Base-by-base conservation (phyloP, 2,797 vertebrate genomes). In the Threskiornis aethiopicus region DNA sequence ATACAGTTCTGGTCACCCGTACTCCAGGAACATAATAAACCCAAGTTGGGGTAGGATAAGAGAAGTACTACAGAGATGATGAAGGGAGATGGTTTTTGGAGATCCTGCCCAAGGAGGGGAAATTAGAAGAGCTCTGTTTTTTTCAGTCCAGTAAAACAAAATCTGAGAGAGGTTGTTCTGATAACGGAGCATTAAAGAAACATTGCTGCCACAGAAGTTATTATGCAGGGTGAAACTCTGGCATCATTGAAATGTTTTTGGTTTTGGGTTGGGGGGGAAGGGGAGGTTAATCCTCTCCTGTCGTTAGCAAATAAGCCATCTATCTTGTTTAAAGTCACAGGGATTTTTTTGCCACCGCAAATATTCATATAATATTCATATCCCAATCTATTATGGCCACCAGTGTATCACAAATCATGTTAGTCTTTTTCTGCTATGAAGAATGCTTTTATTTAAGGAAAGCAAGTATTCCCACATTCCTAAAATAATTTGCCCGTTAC, bases 1-100 rank as follows among this genome's bases (percentile, higher is more conserved):
- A 4, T 15, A 10, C 8, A 20, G 21, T 69, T 67, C n/a, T 64
- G 16, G 4, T 6, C 33, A 12, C 16, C 14, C 3, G 0, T 67
- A 17, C 44, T 80, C n/a, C 37, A 37, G 44, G 10, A 65, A 37
- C 7, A 13, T 12, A 4, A 65, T 3, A 11, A 77, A 46, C 22
- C 26, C 42, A 58, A 3, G 13, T 4, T 73, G 24, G 21, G 28
- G 10, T 13, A 39, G 29, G 35, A 33, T 35, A 35, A 49, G 41
- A 41, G 41, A 65, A 65, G 11, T 12, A 31, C 49, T 28, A 4
- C 19, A 51, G 9, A 57, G 31, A 44, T 0, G 3, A 4, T 14
- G 3, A 37, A 52, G 19, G 6, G 5, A 59, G 25, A 17, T 59
- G n/a, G 21, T 4, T 85, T 66, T 61, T 39, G 16, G 17, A 51